phyloP scores from a whole-genome alignment of 2,888 invertebrate genomes.

The Acrobasis repandana region DNA sequence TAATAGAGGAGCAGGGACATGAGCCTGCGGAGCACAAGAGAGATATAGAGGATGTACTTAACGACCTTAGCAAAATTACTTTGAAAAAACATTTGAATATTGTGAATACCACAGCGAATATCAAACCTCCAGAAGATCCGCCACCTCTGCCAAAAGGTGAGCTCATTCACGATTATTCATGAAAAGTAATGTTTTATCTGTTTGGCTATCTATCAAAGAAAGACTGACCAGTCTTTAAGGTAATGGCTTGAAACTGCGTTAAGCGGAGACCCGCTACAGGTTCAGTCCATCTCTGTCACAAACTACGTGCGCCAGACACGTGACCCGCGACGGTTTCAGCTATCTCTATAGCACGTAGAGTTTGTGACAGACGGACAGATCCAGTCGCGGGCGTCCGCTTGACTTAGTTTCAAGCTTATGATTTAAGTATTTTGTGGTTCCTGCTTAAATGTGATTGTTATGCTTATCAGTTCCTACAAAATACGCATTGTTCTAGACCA shows the following conservation, averaged over 20 bases:
- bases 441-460: background rate
- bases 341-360: no score
- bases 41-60: slow-evolving; percentile 73
- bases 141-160: slow-evolving; percentile 57
- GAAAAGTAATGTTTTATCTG: background rate
- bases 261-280: no score
- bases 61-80: slow-evolving; percentile 74
- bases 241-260: no score
- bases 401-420: no score
- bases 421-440: no score
- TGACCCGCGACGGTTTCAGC: no score
- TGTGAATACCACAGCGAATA: slow-evolving; percentile 76
- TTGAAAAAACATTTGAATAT: slow-evolving; percentile 72
- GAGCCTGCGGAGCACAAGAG: slow-evolving; percentile 61
- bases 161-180: background rate
- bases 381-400: no score
- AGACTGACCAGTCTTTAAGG: no score
- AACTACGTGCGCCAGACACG: no score
- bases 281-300: no score
- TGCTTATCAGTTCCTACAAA: slow-evolving; percentile 5
- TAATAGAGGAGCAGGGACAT: slow-evolving; percentile 63
- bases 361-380: no score
- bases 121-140: slow-evolving; percentile 66
- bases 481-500: slow-evolving; percentile 34
- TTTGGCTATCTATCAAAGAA: no score